Conservation (phyloP, 2,113 vertebrate genomes). For the Erinaceus europaeus region DNA sequence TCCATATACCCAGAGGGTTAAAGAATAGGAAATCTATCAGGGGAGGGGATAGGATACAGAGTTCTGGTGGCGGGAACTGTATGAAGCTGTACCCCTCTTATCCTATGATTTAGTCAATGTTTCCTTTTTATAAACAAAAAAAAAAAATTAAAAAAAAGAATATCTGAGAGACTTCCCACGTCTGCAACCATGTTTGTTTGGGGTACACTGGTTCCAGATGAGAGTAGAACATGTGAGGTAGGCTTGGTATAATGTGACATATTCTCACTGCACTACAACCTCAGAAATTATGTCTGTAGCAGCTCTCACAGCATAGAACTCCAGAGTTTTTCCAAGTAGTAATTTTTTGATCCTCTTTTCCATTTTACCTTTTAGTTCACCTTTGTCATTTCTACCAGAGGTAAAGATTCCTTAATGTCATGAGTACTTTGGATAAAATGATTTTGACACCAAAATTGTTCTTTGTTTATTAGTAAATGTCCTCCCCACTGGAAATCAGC, state of each 20-base stretch:
- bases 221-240: neutral
- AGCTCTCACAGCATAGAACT: no score
- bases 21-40: no score
- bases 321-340: neutral
- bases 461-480: neutral
- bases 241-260: neutral
- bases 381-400: conserved; percentile 12
- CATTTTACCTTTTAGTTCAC: no score
- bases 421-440: conserved; percentile 19
- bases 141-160: no score
- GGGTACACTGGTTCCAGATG: neutral
- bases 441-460: neutral
- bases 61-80: no score
- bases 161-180: fast-evolving
- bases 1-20: no score
- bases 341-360: neutral
- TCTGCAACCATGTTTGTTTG: neutral
- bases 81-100: no score
- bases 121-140: no score
- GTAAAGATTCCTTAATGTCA: neutral
- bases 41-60: no score
- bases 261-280: neutral
- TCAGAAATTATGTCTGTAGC: fast-evolving
- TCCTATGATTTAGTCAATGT: no score
- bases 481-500: neutral